Percentiles rank a stretch among this genome's conserved stretches.
phyloP scores from a whole-genome alignment of 2,797 vertebrate species.

The Pseudochirops cupreus region DNA sequence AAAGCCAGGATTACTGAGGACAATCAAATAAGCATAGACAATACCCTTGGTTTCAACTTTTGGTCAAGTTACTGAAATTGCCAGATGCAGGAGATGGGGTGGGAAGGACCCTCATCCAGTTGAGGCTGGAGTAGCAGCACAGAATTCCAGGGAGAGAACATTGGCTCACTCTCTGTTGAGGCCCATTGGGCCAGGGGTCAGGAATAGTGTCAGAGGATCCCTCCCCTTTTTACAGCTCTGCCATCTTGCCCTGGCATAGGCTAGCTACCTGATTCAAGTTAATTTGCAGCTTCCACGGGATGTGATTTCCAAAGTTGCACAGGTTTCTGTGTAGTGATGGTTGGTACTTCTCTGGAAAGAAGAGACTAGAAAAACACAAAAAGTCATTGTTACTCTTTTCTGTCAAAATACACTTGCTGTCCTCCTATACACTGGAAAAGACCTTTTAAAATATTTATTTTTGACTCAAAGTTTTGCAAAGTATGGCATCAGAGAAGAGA shows the following conservation, averaged over 20 bases:
- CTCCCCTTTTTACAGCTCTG: neutral
- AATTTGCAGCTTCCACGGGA: neutral
- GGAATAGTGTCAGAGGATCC: neutral
- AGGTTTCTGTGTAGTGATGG: neutral
- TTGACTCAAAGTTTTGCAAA: neutral
- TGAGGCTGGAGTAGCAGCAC: neutral
- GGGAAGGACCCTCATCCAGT: slow-evolving; percentile 11
- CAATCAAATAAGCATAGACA: neutral
- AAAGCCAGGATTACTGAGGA: slow-evolving; percentile 8
- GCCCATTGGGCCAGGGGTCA: slow-evolving; percentile 8
- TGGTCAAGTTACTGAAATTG: slow-evolving; percentile 33
- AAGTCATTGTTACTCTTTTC: neutral
- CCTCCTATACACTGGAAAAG: neutral
- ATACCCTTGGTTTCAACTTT: neutral
- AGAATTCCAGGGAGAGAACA: neutral
- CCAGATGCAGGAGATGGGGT: slow-evolving; percentile 31
- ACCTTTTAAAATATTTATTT: neutral
- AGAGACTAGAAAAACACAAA: neutral
- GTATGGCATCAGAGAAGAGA: neutral
- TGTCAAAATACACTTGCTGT: too few relatives aligned
- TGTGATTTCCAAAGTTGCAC: neutral
- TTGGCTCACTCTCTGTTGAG: neutral
- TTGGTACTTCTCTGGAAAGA: neutral
- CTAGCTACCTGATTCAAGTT: neutral
- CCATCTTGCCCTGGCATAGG: neutral